These are phyloP conservation scores for Lypha dubia DNA, from an alignment of 2,888 invertebrate genomes.

Conservation along the genomic window DNA sequence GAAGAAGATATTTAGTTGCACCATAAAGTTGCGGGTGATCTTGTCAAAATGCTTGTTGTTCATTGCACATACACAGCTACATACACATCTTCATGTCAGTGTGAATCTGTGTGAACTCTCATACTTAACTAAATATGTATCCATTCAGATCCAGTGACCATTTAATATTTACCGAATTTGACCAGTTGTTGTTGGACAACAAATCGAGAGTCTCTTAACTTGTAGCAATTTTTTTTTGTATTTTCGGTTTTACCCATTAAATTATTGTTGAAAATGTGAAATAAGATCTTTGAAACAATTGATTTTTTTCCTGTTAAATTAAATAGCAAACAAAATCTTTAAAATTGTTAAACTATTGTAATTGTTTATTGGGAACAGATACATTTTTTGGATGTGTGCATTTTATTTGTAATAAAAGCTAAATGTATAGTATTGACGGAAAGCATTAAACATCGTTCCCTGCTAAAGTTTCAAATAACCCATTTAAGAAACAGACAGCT, in stretches of 20 bases:
- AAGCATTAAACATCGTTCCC: conserved; percentile 18
- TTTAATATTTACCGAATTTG: background rate
- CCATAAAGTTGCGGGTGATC: conserved; percentile 69
- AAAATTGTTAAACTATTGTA: too few relatives aligned
- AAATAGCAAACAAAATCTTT: too few relatives aligned
- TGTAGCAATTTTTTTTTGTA: too few relatives aligned
- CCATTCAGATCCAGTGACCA: background rate
- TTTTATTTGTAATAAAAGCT: too few relatives aligned
- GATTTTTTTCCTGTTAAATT: too few relatives aligned
- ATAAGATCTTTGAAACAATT: too few relatives aligned
- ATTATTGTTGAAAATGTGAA: too few relatives aligned
- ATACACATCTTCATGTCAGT: background rate
- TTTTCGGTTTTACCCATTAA: too few relatives aligned
- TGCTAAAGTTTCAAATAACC: conserved; percentile 65
- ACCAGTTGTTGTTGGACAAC: too few relatives aligned
- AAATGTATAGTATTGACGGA: background rate
- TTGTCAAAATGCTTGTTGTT: conserved; percentile 28
- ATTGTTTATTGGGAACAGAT: too few relatives aligned
- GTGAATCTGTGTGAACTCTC: background rate
- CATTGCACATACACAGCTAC: background rate
- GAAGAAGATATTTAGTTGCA: conserved; percentile 60
- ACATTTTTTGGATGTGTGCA: too few relatives aligned
- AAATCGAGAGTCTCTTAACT: too few relatives aligned
- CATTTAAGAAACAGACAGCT: conserved; percentile 63
- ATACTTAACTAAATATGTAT: background rate